Evolutionary conservation across 2,113 vertebrate species (phyloP).

Genomic region (Tursiops truncatus): DNA sequence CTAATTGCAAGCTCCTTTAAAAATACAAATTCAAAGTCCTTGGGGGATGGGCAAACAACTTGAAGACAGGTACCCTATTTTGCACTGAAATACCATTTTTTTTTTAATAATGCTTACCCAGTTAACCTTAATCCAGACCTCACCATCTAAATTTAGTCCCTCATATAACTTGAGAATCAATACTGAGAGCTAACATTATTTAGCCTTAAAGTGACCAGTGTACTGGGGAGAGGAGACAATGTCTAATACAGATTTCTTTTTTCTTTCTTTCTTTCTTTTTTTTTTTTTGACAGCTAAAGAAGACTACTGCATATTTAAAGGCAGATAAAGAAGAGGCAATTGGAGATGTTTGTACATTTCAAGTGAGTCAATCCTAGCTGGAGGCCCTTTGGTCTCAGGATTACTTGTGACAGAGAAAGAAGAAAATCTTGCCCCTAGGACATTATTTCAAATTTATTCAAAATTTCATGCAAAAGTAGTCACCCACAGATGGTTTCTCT

Average conservation of each 20-base stretch:
- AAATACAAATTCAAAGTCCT: neutral
- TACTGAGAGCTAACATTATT: neutral
- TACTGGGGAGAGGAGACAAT: neutral
- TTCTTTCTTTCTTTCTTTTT: too few species aligned
- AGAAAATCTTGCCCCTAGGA: slow-evolving; percentile 44
- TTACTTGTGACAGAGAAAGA: slow-evolving; percentile 17
- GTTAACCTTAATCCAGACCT: neutral
- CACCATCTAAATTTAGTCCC: neutral
- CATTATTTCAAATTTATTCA: slow-evolving; percentile 35
- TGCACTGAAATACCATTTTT: neutral
- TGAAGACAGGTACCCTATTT: neutral
- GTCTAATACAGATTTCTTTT: neutral
- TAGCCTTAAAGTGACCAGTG: neutral
- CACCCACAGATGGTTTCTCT: slow-evolving; percentile 46
- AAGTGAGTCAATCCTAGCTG: neutral
- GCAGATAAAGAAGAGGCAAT: neutral
- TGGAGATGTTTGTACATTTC: slow-evolving; percentile 19
- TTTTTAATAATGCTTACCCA: neutral
- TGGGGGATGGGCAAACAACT: neutral
- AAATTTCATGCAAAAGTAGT: slow-evolving; percentile 34
- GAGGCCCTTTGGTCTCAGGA: neutral
- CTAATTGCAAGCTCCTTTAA: neutral
- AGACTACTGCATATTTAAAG: neutral
- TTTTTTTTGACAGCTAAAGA: neutral
- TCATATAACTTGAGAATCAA: neutral